Percentiles rank a stretch among this genome's conserved stretches.
These are phyloP conservation scores for Falco biarmicus DNA, from an alignment of 2,797 vertebrate species.

Conservation along the genomic window DNA sequence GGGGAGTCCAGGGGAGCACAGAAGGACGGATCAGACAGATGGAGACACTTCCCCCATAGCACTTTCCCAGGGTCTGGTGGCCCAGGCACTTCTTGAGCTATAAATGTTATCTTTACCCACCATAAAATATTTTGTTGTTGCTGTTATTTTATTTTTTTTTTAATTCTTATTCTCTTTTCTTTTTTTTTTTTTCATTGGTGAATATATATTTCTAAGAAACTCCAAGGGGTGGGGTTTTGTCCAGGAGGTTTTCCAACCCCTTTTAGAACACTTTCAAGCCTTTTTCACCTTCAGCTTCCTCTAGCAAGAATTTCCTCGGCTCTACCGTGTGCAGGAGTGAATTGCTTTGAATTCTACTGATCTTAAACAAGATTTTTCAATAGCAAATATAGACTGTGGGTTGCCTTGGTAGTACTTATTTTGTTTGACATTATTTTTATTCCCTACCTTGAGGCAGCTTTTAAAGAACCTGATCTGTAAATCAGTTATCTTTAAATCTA, in stretches of 20 bases:
- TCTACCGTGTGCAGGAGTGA: background rate
- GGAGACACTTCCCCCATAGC: background rate
- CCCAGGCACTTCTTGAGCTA: background rate
- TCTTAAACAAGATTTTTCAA: background rate
- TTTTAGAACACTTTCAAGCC: background rate
- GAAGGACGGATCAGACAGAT: background rate
- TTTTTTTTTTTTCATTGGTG: background rate
- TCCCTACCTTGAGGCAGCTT: slow-evolving; percentile 7
- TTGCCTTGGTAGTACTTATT: slow-evolving; percentile 10
- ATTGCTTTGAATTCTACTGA: background rate
- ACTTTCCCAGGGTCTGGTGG: background rate
- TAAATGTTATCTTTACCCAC: background rate
- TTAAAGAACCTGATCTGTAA: slow-evolving; percentile 22
- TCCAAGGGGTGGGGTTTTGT: background rate
- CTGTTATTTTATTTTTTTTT: background rate
- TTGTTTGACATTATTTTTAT: background rate
- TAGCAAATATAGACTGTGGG: background rate
- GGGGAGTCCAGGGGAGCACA: background rate
- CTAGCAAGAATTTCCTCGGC: background rate
- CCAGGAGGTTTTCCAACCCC: background rate
- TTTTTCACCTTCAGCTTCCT: background rate
- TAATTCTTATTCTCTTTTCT: fast-evolving
- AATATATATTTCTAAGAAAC: background rate
- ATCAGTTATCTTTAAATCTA: slow-evolving; percentile 15
- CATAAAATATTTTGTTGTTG: background rate